Evolutionary conservation across 1,140 invertebrate genomes (phyloP), one percentile per base, ranked within the genome.

Genomic region (Platorchestia sp.): DNA sequence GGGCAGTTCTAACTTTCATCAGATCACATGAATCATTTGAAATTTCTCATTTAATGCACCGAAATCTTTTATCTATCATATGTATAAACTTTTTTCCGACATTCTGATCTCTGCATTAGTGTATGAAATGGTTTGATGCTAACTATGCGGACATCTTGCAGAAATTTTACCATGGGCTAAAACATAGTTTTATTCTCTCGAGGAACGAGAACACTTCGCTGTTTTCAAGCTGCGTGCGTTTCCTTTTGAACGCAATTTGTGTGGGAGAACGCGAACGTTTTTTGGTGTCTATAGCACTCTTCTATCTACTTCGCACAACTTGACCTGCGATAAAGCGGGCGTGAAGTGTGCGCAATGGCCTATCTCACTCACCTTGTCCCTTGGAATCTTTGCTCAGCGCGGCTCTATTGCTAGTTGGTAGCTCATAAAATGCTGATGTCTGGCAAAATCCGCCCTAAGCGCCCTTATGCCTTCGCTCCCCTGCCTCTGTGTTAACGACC

Each of bases 311-410:
- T 90, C 87, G 41, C 87, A 44, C 7, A 90, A 44, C 87, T 43
- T 90, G 87, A 90, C 87, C 87, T 45, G 91, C 91, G 41, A 93
- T 93, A 47, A 93, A 93, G 43, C 45, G 16, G 6, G 91, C 91
- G 1, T 47, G 91, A 47, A 93, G 91, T 93, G 91, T 93, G 91
- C 45, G 36, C 36, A 93, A 45, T 45, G 43, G 43, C 91, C 43
- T 47, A 93, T 93, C 91, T 93, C 91, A n/a, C 91, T 93, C 91
- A 93, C 91, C 91, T 93, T 93, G 91, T 93, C 91, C 91, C 43
- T 93, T 44, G 91, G 91, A 93, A 93, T 93, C 91, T 93, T 93
- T 93, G 45, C 91, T 93, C 91, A 93, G 45, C 91, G 45, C 91
- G 47, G 43, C 91, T 93, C 91, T 93, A 93, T 93, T 93, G 91